phyloP scores from a whole-genome alignment of 92 coral and sea anemone genomes.

The Paramuricea clavata region DNA sequence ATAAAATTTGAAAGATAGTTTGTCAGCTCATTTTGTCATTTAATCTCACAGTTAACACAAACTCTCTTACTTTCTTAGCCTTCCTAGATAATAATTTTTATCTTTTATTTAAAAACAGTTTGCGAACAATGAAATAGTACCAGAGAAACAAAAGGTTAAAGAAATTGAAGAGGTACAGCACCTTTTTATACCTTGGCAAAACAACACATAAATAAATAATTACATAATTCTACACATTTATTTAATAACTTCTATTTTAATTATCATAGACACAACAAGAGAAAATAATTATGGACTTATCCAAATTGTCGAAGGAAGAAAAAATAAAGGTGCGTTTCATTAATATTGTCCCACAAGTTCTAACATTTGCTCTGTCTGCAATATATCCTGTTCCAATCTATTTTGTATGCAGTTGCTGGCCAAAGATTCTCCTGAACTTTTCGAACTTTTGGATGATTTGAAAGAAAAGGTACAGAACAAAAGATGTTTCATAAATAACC shows the following conservation, averaged over 20 bases:
- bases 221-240: no score
- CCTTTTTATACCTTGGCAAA: no score
- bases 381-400: background rate
- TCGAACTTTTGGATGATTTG: slow-evolving; percentile 87
- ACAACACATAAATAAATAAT: no score
- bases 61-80: no score
- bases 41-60: background rate
- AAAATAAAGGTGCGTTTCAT: slow-evolving; percentile 78
- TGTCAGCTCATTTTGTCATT: background rate
- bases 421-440: slow-evolving; percentile 93
- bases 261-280: slow-evolving; percentile 44
- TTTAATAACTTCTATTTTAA: background rate
- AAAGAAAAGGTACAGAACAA: slow-evolving; percentile 75
- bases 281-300: slow-evolving; percentile 77
- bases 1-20: no score
- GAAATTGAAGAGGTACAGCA: slow-evolving; percentile 37
- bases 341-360: background rate
- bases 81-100: no score
- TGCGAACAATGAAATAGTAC: slow-evolving; percentile 10
- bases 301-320: slow-evolving; percentile 87
- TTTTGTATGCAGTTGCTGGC: slow-evolving; percentile 74
- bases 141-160: slow-evolving; percentile 18
- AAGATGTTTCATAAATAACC: background rate
- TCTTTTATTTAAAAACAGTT: slow-evolving; percentile 7
- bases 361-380: background rate